Percentiles rank a stretch among this genome's conserved stretches.
Conservation (phyloP, 2,888 invertebrate genomes). For the Autographa pulchrina region DNA sequence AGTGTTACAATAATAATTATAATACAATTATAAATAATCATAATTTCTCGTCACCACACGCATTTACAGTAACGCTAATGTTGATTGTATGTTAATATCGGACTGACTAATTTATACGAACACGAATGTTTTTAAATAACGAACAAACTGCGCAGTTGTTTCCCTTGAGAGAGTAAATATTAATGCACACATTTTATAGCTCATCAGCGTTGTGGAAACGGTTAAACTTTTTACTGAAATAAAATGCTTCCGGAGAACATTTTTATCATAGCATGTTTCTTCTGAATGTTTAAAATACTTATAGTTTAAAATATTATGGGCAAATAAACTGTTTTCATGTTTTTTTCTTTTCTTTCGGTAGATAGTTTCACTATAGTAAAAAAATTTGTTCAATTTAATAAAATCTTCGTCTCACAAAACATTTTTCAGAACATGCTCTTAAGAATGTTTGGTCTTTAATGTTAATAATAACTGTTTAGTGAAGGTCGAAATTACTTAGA, state of each 20-base stretch:
- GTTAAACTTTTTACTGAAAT: not conserved
- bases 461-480: too few relatives aligned
- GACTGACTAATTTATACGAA: slow-evolving; percentile 37
- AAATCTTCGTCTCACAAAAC: too few relatives aligned
- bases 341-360: too few relatives aligned
- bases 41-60: slow-evolving; percentile 22
- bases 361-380: too few relatives aligned
- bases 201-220: slow-evolving; percentile 1
- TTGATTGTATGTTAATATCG: slow-evolving; percentile 27
- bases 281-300: too few relatives aligned
- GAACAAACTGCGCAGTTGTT: slow-evolving; percentile 13
- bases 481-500: too few relatives aligned
- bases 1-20: not conserved
- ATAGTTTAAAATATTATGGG: too few relatives aligned
- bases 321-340: too few relatives aligned
- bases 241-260: not conserved
- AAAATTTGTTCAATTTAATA: too few relatives aligned
- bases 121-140: slow-evolving; percentile 40
- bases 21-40: slow-evolving; percentile 16
- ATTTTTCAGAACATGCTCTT: too few relatives aligned
- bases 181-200: slow-evolving; percentile 14
- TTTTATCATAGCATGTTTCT: not conserved
- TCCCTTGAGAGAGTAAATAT: slow-evolving; percentile 16
- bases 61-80: slow-evolving; percentile 21
- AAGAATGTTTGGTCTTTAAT: too few relatives aligned